Base-by-base conservation (phyloP, 2,797 vertebrate species). In the Amblyraja radiata region DNA sequence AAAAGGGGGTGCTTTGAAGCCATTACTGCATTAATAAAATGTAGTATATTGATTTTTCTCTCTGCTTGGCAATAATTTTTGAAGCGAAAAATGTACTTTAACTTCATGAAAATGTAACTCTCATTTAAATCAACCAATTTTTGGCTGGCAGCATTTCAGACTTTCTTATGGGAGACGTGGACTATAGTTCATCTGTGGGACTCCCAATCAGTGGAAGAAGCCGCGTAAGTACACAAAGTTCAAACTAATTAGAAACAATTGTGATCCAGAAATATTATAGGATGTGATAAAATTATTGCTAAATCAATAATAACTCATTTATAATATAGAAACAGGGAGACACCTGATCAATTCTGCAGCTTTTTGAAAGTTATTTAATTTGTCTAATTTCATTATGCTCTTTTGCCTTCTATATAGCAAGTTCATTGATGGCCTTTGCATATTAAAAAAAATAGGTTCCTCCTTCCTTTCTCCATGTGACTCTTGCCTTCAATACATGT, bases 131-230 rank as follows among this genome's bases (percentile, higher is more conserved):
- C 39, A 74, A 74, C 25, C 25, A 76, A 73, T 46, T 68, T 73
- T 95, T 94, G 94, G 93, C 93, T 95, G 94, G 93, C 96, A 99
- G 99, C 95, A 97, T 99, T 96, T 99, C 99, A 96, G 98, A 98
- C 96, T 98, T 99, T 97, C 98, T 99, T 98, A 99, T 99, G 99
- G 98, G 98, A 97, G 99, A 99, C 98, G 97, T 98, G 97, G 98
- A 98, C 97, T 99, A 96, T 96, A 97, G 97, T 95, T 97, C 98
- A 71, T 97, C 98, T 96, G 94, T 98, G 96, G 97, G 97, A 96
- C 97, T 98, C 94, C 97, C 97, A 96, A 96, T 97, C 95, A 98
- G 98, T 95, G 97, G 95, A 94, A 98, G 97, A 95, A 98, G 96
- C 96, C 97, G 97, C 97, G 99, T 99, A 97, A 95, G 96, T 90